Percentiles rank a stretch among this genome's conserved stretches.
These are phyloP conservation scores for Drosophila saltans DNA, from an alignment of 1,140 invertebrate species.

Conservation along the genomic window DNA sequence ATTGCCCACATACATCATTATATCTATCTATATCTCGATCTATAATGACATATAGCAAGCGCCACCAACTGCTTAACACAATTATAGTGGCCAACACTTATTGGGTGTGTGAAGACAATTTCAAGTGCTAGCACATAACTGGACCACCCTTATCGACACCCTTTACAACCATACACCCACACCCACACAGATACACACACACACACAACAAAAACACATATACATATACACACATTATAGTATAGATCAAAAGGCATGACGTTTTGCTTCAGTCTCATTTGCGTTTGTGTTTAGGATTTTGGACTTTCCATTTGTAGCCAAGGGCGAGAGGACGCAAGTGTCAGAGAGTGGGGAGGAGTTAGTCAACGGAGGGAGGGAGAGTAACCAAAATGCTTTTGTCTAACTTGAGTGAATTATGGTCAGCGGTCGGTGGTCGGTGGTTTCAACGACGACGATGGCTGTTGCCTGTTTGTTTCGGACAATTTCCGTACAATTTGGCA, in stretches of 20 bases:
- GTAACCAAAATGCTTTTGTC: constrained; percentile 77
- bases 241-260: constrained; percentile 72
- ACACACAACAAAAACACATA: constrained; percentile 32
- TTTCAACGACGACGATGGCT: constrained; percentile 37
- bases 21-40: constrained; percentile 49
- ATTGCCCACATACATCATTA: constrained; percentile 51
- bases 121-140: constrained; percentile 56
- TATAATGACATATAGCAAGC: constrained; percentile 74
- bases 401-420: constrained; percentile 82
- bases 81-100: constrained; percentile 65
- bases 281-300: constrained; percentile 71
- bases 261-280: constrained; percentile 75
- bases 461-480: constrained; percentile 76
- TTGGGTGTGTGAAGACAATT: constrained; percentile 56
- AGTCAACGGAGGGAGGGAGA: constrained; percentile 16
- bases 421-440: constrained; percentile 61
- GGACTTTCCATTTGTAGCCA: constrained; percentile 55
- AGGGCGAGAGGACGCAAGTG: constrained; percentile 17
- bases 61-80: constrained; percentile 76
- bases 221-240: constrained; percentile 28
- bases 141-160: constrained; percentile 64
- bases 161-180: constrained; percentile 31
- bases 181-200: constrained; percentile 15
- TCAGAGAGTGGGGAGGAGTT: constrained; percentile 19
- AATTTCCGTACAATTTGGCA: constrained; percentile 80